These are phyloP conservation scores for Aviceda subcristata DNA, from an alignment of 2,113 vertebrate species.

Conservation along the genomic window DNA sequence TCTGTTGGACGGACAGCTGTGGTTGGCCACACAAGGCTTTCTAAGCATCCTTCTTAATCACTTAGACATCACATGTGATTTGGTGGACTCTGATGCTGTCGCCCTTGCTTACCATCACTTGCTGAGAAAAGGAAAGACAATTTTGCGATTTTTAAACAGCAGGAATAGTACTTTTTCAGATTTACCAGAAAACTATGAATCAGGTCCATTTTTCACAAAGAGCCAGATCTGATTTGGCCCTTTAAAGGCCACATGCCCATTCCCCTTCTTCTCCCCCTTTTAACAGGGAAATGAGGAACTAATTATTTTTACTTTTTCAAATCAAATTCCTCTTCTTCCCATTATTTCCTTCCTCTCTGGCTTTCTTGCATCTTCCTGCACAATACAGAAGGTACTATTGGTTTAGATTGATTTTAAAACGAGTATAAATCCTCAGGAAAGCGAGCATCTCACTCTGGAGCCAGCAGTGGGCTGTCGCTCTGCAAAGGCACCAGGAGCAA, in stretches of 20 bases:
- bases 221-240: background rate
- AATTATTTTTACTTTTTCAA: background rate
- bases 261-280: background rate
- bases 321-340: background rate
- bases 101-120: background rate
- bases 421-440: background rate
- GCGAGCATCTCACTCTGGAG: background rate
- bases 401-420: background rate
- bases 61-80: background rate
- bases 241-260: background rate
- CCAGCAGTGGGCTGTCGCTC: background rate
- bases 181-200: background rate
- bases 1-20: fast-evolving
- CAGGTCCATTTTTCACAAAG: background rate
- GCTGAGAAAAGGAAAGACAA: background rate
- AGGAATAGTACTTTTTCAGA: background rate
- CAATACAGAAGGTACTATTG: background rate
- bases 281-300: background rate
- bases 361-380: background rate
- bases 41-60: background rate
- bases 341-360: background rate
- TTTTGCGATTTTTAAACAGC: background rate
- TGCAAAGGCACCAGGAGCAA: background rate
- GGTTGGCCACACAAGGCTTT: background rate
- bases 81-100: background rate